phyloP scores from a whole-genome alignment of 2,888 invertebrate genomes.

The Artemia sinica region DNA sequence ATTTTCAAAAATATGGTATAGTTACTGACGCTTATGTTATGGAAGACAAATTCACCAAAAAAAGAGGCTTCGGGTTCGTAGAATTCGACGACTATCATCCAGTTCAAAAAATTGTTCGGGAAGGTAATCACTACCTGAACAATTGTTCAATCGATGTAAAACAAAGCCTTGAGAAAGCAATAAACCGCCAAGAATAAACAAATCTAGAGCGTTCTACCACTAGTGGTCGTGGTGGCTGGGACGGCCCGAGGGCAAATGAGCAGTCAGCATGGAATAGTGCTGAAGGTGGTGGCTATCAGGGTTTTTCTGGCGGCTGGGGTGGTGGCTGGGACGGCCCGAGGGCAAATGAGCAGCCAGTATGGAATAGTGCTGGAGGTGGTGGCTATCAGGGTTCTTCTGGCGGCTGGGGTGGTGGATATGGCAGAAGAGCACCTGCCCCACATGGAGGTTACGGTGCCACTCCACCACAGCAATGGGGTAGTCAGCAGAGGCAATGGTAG shows the following conservation, averaged over 20 bases:
- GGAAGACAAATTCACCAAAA: constrained; percentile 78
- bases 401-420: constrained; percentile 27
- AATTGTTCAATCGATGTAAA: constrained; percentile 67
- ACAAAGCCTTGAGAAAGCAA: constrained; percentile 73
- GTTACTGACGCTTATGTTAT: constrained; percentile 70
- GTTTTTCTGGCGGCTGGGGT: too few species aligned
- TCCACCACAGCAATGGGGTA: neutral
- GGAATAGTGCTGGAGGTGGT: constrained; percentile 38
- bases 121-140: too few species aligned
- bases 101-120: constrained; percentile 82
- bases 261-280: too few species aligned
- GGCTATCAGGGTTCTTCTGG: constrained; percentile 37
- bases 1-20: constrained; percentile 55
- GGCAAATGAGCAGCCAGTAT: constrained; percentile 33
- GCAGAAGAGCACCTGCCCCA: too few species aligned
- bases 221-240: too few species aligned
- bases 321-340: constrained; percentile 22
- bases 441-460: neutral
- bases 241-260: too few species aligned
- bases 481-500: constrained; percentile 1
- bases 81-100: constrained; percentile 95
- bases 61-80: constrained; percentile 86
- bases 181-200: constrained; percentile 45
- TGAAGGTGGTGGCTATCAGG: too few species aligned
- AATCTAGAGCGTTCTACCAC: constrained; percentile 15